Conservation (phyloP, 2,797 vertebrate genomes). For the Brachyrhaphis roseni region DNA sequence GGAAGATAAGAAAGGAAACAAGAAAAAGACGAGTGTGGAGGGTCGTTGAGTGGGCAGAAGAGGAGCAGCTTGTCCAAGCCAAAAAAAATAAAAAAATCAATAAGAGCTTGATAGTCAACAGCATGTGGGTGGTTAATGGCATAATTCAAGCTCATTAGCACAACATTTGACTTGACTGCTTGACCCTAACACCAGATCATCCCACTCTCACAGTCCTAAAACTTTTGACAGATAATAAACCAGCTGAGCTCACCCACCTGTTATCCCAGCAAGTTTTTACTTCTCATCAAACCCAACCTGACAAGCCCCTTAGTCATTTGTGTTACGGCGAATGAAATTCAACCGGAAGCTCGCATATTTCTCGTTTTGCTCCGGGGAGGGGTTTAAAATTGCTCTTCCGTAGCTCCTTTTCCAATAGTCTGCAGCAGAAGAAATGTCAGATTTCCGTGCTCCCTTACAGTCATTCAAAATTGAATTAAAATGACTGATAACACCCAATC, state of each 20-base stretch:
- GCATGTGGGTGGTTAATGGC: conserved; percentile 54
- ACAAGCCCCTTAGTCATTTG: conserved; percentile 14
- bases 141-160: conserved; percentile 68
- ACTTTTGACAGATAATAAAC: conserved; percentile 34
- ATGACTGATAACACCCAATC: conserved; percentile 71
- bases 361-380: conserved; percentile 42
- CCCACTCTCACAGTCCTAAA: conserved; percentile 24
- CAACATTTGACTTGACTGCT: conserved; percentile 55
- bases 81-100: conserved; percentile 49
- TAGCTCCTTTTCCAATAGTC: conserved; percentile 14
- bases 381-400: conserved; percentile 35
- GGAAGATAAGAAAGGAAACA: conserved; percentile 29
- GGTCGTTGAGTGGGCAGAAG: conserved; percentile 44
- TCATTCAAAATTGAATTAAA: conserved; percentile 73
- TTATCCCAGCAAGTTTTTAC: conserved; percentile 29
- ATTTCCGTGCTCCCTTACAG: conserved; percentile 52
- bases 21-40: conserved; percentile 26
- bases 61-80: conserved; percentile 37
- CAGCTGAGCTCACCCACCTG: conserved; percentile 10
- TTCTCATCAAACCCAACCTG: conserved; percentile 31
- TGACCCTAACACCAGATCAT: conserved; percentile 46
- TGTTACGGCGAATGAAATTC: conserved; percentile 20
- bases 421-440: conserved; percentile 36
- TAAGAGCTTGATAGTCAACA: conserved; percentile 55
- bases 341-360: conserved; percentile 32